phyloP scores from a whole-genome alignment of 2,888 invertebrate species.

The Candidula unifasciata region DNA sequence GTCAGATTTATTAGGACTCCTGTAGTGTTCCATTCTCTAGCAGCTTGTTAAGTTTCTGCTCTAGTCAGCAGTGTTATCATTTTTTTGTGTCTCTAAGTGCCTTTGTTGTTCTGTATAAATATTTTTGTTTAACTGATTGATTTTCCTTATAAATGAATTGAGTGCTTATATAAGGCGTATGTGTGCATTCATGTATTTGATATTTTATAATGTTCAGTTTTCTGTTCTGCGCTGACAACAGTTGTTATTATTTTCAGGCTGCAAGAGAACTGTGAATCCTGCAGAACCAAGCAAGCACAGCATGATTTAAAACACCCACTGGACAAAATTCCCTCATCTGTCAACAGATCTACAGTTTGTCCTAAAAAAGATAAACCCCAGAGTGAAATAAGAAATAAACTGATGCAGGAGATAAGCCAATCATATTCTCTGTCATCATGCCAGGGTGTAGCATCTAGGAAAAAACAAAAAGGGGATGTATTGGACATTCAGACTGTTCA shows the following conservation, averaged over 20 bases:
- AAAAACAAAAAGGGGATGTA: neutral
- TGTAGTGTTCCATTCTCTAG: too few species aligned
- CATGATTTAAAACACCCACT: neutral
- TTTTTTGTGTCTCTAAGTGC: too few species aligned
- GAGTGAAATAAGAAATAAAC: neutral
- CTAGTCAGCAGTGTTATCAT: too few species aligned
- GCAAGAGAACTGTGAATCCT: neutral
- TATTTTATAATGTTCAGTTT: too few species aligned
- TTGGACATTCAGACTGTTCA: neutral
- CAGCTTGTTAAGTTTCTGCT: too few species aligned
- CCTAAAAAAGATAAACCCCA: neutral
- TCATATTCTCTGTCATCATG: conserved; percentile 23
- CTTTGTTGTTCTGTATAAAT: too few species aligned
- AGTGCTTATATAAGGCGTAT: too few species aligned
- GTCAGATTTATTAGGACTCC: too few species aligned
- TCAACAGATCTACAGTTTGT: neutral
- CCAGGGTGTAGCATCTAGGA: conserved; percentile 34
- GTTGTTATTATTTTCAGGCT: neutral
- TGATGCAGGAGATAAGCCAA: conserved; percentile 12
- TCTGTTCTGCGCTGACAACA: too few species aligned
- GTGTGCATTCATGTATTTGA: too few species aligned
- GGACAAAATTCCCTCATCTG: neutral
- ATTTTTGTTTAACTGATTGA: too few species aligned
- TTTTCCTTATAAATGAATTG: too few species aligned
- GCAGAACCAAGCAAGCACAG: neutral